phyloP scores from a whole-genome alignment of 2,113 vertebrate species.

The Crotalus helleri region DNA sequence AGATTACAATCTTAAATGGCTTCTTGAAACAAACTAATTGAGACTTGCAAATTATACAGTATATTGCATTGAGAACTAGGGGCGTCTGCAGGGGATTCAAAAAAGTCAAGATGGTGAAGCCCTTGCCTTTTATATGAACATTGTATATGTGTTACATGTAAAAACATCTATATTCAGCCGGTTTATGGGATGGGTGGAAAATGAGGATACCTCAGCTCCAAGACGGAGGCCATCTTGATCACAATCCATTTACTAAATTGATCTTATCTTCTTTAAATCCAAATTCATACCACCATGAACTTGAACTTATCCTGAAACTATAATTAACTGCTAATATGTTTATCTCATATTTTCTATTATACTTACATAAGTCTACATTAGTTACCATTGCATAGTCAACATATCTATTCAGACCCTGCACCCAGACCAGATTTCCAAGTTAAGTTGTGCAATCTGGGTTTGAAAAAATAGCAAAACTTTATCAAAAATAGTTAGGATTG shows the following conservation, averaged over 20 bases:
- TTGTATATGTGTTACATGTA: neutral
- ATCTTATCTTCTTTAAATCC: neutral
- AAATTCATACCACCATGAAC: neutral
- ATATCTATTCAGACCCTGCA: neutral
- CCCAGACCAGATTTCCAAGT: neutral
- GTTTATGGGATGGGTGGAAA: neutral
- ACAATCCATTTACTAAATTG: neutral
- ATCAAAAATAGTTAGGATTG: neutral
- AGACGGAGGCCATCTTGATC: neutral
- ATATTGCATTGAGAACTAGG: neutral
- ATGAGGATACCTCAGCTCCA: neutral
- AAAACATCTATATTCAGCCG: neutral
- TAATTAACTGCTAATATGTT: neutral
- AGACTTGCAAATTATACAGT: neutral
- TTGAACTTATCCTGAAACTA: neutral
- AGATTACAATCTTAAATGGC: neutral
- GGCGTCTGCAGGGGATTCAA: neutral
- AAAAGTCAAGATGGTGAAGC: neutral
- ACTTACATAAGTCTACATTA: neutral
- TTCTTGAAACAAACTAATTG: neutral
- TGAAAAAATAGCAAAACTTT: neutral
- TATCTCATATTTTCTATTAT: neutral
- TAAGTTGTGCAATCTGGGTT: neutral
- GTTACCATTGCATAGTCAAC: neutral
- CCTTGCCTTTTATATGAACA: neutral